Conservation (phyloP, 2,888 invertebrate genomes). For the Parelbella ahira region DNA sequence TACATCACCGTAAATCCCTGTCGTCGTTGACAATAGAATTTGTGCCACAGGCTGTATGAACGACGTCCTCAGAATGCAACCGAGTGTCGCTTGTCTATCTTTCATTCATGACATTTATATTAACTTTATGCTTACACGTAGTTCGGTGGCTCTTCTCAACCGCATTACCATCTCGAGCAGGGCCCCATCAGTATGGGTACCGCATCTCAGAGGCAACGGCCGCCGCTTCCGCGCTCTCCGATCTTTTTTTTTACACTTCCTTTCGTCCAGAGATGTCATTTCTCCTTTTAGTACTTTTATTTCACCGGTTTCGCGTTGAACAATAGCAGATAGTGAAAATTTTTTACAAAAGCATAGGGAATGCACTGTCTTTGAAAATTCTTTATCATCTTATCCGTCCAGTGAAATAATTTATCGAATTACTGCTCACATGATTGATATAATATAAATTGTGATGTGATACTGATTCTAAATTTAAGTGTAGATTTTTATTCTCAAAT, state of each 20-base stretch:
- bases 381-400: too few relatives aligned
- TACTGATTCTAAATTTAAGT: too few relatives aligned
- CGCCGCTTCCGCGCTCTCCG: constrained; percentile 60
- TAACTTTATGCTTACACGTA: constrained; percentile 14
- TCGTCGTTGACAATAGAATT: too few relatives aligned
- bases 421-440: too few relatives aligned
- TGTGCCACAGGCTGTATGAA: too few relatives aligned
- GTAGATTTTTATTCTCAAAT: too few relatives aligned
- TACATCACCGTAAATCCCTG: too few relatives aligned
- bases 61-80: constrained; percentile 12
- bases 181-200: constrained; percentile 57
- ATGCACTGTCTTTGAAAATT: too few relatives aligned
- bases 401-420: too few relatives aligned
- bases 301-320: constrained; percentile 12
- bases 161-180: constrained; percentile 45
- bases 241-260: constrained; percentile 59
- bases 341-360: too few relatives aligned
- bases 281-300: constrained; percentile 7
- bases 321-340: too few relatives aligned
- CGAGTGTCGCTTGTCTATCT: constrained; percentile 5
- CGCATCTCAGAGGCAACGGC: constrained; percentile 55
- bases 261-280: constrained; percentile 32
- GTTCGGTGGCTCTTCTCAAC: constrained; percentile 16
- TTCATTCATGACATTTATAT: constrained; percentile 11
- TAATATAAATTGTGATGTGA: too few relatives aligned